A percentile compares a stretch with the other conserved stretches of the same genome.
Evolutionary conservation across 2,797 vertebrate species (phyloP).

Genomic region (Clangula hyemalis): DNA sequence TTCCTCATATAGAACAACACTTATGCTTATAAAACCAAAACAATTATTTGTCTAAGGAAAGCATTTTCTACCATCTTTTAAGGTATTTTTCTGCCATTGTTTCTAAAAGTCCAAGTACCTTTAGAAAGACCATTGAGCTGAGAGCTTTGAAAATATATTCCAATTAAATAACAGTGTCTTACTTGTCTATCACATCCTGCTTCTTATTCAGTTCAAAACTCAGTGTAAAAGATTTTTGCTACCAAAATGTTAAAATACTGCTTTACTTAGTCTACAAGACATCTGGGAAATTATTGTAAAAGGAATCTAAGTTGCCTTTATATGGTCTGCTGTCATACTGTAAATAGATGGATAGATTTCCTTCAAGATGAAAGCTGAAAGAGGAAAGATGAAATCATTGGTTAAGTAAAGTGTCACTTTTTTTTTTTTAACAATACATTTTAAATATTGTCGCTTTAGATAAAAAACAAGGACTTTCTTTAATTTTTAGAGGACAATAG

Average conservation of each 20-base stretch:
- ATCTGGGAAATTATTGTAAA: neutral
- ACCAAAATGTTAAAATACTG: neutral
- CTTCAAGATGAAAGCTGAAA: neutral
- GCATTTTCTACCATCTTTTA: neutral
- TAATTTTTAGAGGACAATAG: constrained; percentile 77
- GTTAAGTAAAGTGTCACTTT: neutral
- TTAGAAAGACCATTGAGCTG: neutral
- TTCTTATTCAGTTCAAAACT: neutral
- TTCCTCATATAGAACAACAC: neutral
- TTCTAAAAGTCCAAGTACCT: neutral
- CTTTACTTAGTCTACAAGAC: neutral
- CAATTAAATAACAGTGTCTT: neutral
- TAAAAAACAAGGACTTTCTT: neutral
- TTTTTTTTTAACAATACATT: neutral
- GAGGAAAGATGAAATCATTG: neutral
- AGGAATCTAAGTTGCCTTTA: neutral
- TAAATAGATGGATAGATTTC: neutral
- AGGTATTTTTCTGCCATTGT: neutral
- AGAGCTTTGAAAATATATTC: neutral
- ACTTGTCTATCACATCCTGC: neutral
- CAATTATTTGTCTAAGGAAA: neutral
- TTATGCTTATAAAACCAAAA: neutral
- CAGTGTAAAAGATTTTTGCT: neutral
- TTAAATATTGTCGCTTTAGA: neutral
- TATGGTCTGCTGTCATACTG: neutral